Percentiles rank a stretch among this genome's conserved stretches.
These are phyloP conservation scores for Drosophila demipolita DNA, from an alignment of 2,888 invertebrate genomes.

Conservation along the genomic window DNA sequence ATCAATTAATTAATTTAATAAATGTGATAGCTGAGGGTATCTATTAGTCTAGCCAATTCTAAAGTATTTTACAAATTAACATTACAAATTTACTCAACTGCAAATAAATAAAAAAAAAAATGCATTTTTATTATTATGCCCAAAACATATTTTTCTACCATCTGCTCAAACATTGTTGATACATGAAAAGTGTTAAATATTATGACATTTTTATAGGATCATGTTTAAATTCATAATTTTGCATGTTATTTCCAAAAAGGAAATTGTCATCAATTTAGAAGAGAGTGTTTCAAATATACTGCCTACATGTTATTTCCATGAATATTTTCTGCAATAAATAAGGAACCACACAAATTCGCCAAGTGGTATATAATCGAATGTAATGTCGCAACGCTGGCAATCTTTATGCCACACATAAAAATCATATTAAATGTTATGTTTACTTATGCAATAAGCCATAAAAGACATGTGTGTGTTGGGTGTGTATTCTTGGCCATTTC, in stretches of 20 bases:
- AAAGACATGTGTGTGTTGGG: slow-evolving; percentile 2
- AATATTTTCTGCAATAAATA: background rate
- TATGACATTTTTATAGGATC: background rate
- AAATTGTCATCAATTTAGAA: background rate
- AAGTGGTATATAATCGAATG: slow-evolving; percentile 26
- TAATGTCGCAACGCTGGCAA: slow-evolving; percentile 3
- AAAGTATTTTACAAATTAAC: background rate
- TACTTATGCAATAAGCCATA: slow-evolving; percentile 33
- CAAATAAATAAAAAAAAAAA: background rate
- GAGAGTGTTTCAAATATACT: background rate
- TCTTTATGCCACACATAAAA: slow-evolving; percentile 34
- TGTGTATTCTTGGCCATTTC: slow-evolving; percentile 7
- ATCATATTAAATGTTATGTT: slow-evolving; percentile 42
- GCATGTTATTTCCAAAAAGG: background rate
- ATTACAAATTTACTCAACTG: background rate
- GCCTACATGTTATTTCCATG: background rate
- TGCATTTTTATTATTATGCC: background rate
- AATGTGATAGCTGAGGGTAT: background rate
- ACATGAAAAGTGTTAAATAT: background rate
- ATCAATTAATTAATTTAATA: background rate
- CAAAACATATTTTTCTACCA: background rate
- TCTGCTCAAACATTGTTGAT: background rate
- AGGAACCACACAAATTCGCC: slow-evolving; percentile 6
- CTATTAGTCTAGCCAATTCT: background rate
- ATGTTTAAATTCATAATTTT: background rate